phyloP scores from a whole-genome alignment of 2,113 vertebrate genomes.

The Psettodes erumei region DNA sequence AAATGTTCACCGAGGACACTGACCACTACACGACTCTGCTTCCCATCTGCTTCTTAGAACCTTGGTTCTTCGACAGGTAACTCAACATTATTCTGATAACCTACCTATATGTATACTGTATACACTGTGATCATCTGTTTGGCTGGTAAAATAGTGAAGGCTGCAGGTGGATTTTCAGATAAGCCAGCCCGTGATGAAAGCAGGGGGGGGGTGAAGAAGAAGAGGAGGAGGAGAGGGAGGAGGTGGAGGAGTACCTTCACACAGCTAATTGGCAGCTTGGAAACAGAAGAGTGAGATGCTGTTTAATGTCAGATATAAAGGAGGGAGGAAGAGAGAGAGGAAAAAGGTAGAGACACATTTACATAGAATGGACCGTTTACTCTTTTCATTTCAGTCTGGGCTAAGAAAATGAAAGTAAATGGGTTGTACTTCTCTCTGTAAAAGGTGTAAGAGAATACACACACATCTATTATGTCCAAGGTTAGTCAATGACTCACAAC shows the following conservation, averaged over 20 bases:
- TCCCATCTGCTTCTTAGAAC: background rate
- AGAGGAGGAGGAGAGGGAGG: conserved; percentile 65
- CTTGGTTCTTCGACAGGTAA: background rate
- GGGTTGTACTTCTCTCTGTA: background rate
- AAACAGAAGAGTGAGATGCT: conserved; percentile 99
- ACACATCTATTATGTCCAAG: background rate
- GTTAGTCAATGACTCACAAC: background rate
- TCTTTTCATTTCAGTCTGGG: background rate
- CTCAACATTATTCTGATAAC: background rate
- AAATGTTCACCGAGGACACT: too few species aligned
- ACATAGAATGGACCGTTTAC: conserved; percentile 67
- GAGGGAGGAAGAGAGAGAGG: conserved; percentile 70
- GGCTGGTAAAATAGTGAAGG: conserved; percentile 59
- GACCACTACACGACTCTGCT: background rate
- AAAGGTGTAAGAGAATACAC: background rate
- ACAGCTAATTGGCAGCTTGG: conserved; percentile 99
- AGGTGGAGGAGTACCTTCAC: conserved; percentile 95
- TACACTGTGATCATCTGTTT: background rate
- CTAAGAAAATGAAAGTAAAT: background rate
- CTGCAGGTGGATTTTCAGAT: conserved; percentile 4
- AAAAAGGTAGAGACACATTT: conserved; percentile 74
- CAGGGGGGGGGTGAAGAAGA: conserved; percentile 32
- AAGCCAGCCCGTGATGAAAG: conserved; percentile 43
- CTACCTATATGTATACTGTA: background rate
- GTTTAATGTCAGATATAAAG: conserved; percentile 87